Evolutionary conservation across 2,113 vertebrate species (phyloP).

Genomic region (Prunella himalayana): DNA sequence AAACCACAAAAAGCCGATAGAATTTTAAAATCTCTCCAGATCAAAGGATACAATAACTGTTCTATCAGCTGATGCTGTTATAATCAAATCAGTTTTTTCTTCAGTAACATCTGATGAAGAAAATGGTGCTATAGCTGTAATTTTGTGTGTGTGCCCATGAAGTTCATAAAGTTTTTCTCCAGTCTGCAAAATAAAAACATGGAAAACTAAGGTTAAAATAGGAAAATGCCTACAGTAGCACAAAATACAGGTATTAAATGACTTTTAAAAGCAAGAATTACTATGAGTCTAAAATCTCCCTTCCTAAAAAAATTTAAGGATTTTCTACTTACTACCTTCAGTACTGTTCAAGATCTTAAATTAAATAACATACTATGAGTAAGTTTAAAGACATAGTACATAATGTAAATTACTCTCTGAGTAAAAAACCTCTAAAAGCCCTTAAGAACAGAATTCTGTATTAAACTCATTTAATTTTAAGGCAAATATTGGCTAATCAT

Average conservation of each 20-base stretch:
- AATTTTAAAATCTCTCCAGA: background rate
- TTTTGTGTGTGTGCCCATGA: constrained; percentile 88
- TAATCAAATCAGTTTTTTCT: constrained; percentile 69
- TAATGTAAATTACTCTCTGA: background rate
- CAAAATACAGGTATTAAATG: background rate
- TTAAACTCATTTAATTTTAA: background rate
- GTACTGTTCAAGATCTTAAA: background rate
- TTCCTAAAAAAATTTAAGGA: background rate
- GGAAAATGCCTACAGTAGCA: background rate
- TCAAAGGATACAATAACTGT: constrained; percentile 91
- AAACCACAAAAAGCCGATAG: background rate
- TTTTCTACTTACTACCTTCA: background rate
- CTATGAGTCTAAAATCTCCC: background rate
- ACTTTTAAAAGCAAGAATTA: background rate
- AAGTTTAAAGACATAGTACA: background rate
- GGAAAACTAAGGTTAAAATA: background rate
- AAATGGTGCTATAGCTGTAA: constrained; percentile 85
- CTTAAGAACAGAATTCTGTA: background rate
- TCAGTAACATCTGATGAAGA: constrained; percentile 54
- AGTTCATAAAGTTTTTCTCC: constrained; percentile 89
- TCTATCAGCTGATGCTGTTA: constrained; percentile 91
- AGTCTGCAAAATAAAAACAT: constrained; percentile 75
- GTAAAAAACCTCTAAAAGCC: background rate
- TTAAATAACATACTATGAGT: background rate
- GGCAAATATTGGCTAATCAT: background rate